Conservation (phyloP, 2,888 invertebrate genomes). For the Mesoligia furuncula region DNA sequence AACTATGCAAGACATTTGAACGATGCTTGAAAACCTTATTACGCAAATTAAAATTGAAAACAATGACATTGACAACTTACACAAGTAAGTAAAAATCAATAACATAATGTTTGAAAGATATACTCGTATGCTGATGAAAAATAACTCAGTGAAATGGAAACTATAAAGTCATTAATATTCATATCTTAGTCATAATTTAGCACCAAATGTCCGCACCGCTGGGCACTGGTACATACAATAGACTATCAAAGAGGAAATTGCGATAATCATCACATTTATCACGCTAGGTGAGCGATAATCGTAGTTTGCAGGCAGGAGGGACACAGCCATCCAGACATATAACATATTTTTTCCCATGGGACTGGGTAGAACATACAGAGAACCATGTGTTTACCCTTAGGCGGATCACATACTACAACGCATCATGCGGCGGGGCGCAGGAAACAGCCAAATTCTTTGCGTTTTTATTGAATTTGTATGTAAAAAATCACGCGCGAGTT, state of each 20-base stretch:
- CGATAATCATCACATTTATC: conserved; percentile 12
- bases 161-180: neutral
- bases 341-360: neutral
- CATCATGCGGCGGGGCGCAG: neutral
- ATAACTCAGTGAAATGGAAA: neutral
- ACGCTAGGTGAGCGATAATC: conserved; percentile 1
- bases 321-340: too few relatives aligned
- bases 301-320: neutral
- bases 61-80: neutral
- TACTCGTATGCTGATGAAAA: neutral
- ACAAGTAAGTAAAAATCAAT: neutral
- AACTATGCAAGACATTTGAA: neutral
- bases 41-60: neutral
- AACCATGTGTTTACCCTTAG: too few relatives aligned
- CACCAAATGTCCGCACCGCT: neutral
- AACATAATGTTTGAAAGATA: neutral
- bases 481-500: neutral
- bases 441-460: neutral
- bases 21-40: neutral
- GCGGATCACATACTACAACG: neutral
- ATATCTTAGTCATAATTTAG: conserved; percentile 17
- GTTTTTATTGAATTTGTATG: neutral
- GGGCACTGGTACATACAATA: conserved; percentile 8
- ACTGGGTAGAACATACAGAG: neutral
- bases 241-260: conserved; percentile 22